These are phyloP conservation scores for Erpetoichthys calabaricus DNA, from an alignment of 2,797 vertebrate species.

Conservation along the genomic window DNA sequence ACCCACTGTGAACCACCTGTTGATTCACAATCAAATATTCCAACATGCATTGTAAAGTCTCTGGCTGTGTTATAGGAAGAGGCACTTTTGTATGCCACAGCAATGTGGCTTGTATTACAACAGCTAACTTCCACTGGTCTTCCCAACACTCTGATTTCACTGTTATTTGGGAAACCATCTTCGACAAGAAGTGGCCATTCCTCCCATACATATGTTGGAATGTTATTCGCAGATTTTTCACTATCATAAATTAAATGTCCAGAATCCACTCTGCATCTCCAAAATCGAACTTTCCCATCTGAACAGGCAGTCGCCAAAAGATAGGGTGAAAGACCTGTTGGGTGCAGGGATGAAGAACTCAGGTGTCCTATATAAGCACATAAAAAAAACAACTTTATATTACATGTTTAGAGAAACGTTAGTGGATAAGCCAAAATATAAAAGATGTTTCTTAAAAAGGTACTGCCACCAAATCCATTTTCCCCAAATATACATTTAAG, in stretches of 20 bases:
- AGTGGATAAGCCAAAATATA: too few species aligned
- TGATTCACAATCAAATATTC: constrained; percentile 92
- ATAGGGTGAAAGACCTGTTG: constrained; percentile 77
- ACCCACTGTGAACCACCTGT: constrained; percentile 90
- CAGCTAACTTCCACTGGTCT: constrained; percentile 75
- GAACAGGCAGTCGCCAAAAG: constrained; percentile 88
- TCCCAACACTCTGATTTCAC: constrained; percentile 65
- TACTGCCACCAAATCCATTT: too few species aligned
- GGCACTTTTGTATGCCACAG: constrained; percentile 71
- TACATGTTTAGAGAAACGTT: background rate
- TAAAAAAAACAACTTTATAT: constrained; percentile 8
- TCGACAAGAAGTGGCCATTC: constrained; percentile 89
- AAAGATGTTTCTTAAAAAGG: too few species aligned
- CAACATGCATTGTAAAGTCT: constrained; percentile 64
- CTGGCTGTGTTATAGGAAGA: constrained; percentile 25
- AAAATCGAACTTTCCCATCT: constrained; percentile 86
- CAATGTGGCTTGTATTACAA: constrained; percentile 84
- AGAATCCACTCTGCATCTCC: constrained; percentile 59
- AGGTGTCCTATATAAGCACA: constrained; percentile 65
- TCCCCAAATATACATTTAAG: too few species aligned
- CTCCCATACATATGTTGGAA: constrained; percentile 67
- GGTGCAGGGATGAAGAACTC: constrained; percentile 85
- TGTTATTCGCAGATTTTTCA: constrained; percentile 14
- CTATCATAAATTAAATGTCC: constrained; percentile 25
- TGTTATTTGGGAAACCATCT: constrained; percentile 61